A percentile compares a stretch with the other conserved stretches of the same genome.
Evolutionary conservation across 2,888 invertebrate genomes (phyloP).

Genomic region (Stenchaetothrips biformis): DNA sequence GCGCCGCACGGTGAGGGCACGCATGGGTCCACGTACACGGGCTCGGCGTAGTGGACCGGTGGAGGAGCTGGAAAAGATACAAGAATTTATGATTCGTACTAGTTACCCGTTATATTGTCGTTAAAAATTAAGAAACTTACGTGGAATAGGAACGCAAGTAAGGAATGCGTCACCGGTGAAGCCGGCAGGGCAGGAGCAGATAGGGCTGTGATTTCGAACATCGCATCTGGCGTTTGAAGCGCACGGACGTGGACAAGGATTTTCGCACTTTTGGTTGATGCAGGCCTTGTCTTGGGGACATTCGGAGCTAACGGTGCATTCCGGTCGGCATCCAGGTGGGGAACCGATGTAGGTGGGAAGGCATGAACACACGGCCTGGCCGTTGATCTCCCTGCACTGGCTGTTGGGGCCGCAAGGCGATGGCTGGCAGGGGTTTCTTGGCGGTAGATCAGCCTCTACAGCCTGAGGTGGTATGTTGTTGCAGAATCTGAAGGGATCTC

Average conservation of each 20-base stretch:
- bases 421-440: constrained; percentile 58
- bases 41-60: constrained; percentile 38
- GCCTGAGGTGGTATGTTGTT: constrained; percentile 47
- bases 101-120: too few relatives aligned
- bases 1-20: constrained; percentile 52
- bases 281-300: constrained; percentile 68
- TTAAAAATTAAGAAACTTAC: constrained; percentile 48
- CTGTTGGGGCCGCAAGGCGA: constrained; percentile 63
- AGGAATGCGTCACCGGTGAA: constrained; percentile 65
- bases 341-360: constrained; percentile 58
- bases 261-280: constrained; percentile 62
- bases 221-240: constrained; percentile 66
- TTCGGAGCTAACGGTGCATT: constrained; percentile 67
- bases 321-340: constrained; percentile 66
- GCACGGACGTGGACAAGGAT: constrained; percentile 70
- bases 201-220: constrained; percentile 71
- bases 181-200: constrained; percentile 61
- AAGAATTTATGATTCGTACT: constrained; percentile 49
- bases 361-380: constrained; percentile 67
- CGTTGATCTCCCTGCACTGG: constrained; percentile 57
- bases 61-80: too few relatives aligned
- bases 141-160: constrained; percentile 53
- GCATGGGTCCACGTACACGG: constrained; percentile 43
- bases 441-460: constrained; percentile 42
- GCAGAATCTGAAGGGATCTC: constrained; percentile 62